Percentiles rank a stretch among this genome's conserved stretches.
phyloP scores from a whole-genome alignment of 2,797 vertebrate genomes.

The Carduelis carduelis region DNA sequence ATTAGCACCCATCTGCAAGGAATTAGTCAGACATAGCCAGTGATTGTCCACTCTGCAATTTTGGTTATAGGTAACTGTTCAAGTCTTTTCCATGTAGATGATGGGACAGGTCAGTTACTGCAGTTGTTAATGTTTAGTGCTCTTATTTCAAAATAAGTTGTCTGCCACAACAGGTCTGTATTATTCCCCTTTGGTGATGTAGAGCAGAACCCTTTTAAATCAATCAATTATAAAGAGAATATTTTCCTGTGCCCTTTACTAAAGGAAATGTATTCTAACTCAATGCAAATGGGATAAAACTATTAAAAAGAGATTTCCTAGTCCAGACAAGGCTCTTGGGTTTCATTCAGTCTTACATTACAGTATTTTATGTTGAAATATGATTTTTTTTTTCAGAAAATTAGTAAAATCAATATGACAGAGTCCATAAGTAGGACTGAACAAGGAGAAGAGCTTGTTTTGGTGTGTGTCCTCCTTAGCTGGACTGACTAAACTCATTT shows the following conservation, averaged over 20 bases:
- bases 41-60: background rate
- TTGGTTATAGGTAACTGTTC: background rate
- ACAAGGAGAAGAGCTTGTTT: background rate
- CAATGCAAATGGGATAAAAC: constrained; percentile 27
- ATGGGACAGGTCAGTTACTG: background rate
- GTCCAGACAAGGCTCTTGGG: background rate
- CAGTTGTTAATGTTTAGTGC: background rate
- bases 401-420: background rate
- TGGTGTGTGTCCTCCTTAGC: background rate
- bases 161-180: background rate
- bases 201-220: constrained; percentile 2
- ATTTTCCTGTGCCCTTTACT: background rate
- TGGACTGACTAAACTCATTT: background rate
- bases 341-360: background rate
- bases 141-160: background rate
- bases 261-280: constrained; percentile 27
- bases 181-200: background rate
- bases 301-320: constrained; percentile 31
- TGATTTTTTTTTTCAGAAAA: background rate
- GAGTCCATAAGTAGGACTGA: background rate
- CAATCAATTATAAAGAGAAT: background rate
- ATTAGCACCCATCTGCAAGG: background rate
- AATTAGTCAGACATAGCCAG: background rate
- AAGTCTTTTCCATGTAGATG: background rate
- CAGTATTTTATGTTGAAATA: background rate